Percentiles rank a stretch among this genome's conserved stretches.
phyloP scores from a whole-genome alignment of 2,888 invertebrate species.

The Ceraclea dissimilis region DNA sequence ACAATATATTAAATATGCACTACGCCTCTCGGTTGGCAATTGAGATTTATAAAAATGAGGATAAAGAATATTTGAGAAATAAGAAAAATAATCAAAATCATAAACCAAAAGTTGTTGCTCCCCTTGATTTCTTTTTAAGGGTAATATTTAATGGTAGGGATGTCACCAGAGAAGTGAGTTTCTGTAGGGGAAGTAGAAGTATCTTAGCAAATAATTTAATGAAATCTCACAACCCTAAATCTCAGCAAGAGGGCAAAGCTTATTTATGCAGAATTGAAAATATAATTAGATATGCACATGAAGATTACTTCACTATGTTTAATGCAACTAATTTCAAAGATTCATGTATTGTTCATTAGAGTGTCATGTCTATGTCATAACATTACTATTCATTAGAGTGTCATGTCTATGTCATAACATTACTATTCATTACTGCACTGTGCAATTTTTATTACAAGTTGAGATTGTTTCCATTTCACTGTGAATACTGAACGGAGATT shows the following conservation, averaged over 20 bases:
- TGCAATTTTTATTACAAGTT: too few relatives aligned
- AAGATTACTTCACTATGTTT: slow-evolving; percentile 74
- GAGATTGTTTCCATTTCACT: too few relatives aligned
- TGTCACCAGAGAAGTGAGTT: slow-evolving; percentile 71
- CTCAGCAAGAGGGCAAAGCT: slow-evolving; percentile 39
- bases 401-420: too few relatives aligned
- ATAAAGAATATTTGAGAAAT: slow-evolving; percentile 42
- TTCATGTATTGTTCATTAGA: slow-evolving; percentile 52
- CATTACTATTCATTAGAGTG: too few relatives aligned
- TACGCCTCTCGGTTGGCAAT: slow-evolving; percentile 84
- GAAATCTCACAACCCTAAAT: slow-evolving; percentile 36
- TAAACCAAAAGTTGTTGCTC: slow-evolving; percentile 32
- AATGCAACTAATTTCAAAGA: slow-evolving; percentile 87
- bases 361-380: too few relatives aligned
- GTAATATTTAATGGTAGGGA: slow-evolving; percentile 81
- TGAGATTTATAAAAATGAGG: slow-evolving; percentile 74
- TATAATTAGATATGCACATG: slow-evolving; percentile 79
- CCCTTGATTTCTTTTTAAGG: slow-evolving; percentile 72
- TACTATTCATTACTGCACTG: too few relatives aligned
- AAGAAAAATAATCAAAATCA: slow-evolving; percentile 11
- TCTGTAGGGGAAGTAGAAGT: slow-evolving; percentile 61
- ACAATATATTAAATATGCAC: slow-evolving; percentile 62
- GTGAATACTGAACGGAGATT: too few relatives aligned
- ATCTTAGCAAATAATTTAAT: slow-evolving; percentile 45
- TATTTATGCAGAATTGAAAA: slow-evolving; percentile 79